phyloP scores from a whole-genome alignment of 2,797 vertebrate species.

The Glyptemys insculpta region DNA sequence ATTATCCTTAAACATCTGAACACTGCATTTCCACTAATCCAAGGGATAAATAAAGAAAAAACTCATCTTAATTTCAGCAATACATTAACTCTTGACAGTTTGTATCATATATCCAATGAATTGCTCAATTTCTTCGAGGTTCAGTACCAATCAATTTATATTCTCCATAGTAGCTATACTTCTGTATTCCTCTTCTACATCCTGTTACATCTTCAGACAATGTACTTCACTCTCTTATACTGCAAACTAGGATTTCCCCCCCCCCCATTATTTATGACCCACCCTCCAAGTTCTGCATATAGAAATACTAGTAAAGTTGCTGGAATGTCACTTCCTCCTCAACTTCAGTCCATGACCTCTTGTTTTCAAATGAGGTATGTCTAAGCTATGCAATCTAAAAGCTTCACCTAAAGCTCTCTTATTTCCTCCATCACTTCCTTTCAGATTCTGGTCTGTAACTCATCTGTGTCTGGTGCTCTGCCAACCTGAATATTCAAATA shows the following conservation, averaged over 20 bases:
- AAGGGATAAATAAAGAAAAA: conserved; percentile 20
- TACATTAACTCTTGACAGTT: conserved; percentile 7
- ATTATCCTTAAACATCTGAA: conserved; percentile 9
- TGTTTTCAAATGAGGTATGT: neutral
- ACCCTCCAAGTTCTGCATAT: neutral
- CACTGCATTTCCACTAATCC: neutral
- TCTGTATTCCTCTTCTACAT: neutral
- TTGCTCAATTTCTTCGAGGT: neutral
- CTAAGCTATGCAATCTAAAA: neutral
- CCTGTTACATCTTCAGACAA: neutral
- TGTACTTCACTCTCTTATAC: neutral
- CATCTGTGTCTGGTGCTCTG: neutral
- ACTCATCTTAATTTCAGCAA: conserved; percentile 32
- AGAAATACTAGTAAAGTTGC: neutral
- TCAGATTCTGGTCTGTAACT: neutral
- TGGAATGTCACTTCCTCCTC: neutral
- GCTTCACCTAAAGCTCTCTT: neutral
- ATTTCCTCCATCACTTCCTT: neutral
- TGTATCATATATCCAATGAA: conserved; percentile 39
- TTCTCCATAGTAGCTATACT: neutral
- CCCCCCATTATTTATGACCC: neutral
- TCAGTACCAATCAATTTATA: conserved; percentile 6
- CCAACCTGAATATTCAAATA: neutral
- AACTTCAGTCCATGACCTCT: neutral
- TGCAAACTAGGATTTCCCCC: neutral